These are phyloP conservation scores for Protomyctophum bolini DNA, from an alignment of 2,113 vertebrate species.

Conservation along the genomic window DNA sequence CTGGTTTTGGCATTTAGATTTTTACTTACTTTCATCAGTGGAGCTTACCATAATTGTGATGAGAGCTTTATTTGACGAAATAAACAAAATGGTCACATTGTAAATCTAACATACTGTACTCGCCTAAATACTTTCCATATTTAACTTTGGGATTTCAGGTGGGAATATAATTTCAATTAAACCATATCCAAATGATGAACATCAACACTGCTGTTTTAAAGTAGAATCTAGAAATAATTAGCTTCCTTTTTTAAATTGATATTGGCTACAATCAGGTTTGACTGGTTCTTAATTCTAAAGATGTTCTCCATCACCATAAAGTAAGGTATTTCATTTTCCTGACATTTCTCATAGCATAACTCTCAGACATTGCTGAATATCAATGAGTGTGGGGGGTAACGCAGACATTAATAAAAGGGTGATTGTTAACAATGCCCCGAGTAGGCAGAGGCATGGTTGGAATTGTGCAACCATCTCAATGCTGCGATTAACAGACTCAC, in stretches of 20 bases:
- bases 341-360: slow-evolving; percentile 65
- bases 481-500: slow-evolving; percentile 75
- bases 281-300: slow-evolving; percentile 2
- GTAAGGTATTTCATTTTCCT: slow-evolving; percentile 52
- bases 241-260: background rate
- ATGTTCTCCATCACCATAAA: background rate
- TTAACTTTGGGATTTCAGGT: too few relatives aligned
- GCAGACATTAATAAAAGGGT: slow-evolving; percentile 77
- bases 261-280: background rate
- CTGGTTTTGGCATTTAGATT: too few relatives aligned
- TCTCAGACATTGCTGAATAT: slow-evolving; percentile 82
- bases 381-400: slow-evolving; percentile 78
- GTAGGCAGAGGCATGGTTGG: slow-evolving; percentile 85
- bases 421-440: slow-evolving; percentile 77
- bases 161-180: background rate
- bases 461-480: slow-evolving; percentile 81
- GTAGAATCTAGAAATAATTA: background rate
- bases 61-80: too few relatives aligned
- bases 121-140: too few relatives aligned
- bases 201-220: background rate
- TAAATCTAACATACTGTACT: too few relatives aligned
- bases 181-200: background rate
- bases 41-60: too few relatives aligned
- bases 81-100: too few relatives aligned
- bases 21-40: too few relatives aligned